phyloP scores from a whole-genome alignment of 2,797 vertebrate species.

The Eupleurogrammus muticus region DNA sequence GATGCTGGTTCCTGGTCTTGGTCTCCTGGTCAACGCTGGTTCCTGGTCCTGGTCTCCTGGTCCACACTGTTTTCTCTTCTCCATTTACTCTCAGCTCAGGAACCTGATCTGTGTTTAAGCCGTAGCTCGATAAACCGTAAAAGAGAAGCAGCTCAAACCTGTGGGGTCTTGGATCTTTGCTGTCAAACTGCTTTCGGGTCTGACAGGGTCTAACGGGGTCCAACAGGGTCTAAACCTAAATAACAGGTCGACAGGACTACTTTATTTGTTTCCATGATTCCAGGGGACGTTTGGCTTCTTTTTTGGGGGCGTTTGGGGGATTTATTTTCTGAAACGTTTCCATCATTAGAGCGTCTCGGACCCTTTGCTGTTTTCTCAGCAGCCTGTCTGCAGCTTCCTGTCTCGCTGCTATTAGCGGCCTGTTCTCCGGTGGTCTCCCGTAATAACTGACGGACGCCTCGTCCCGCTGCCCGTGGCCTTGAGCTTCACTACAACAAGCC shows the following conservation, averaged over 20 bases:
- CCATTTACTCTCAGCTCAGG: conserved; percentile 65
- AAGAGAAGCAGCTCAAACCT: conserved; percentile 79
- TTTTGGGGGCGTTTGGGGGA: conserved; percentile 13
- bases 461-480: conserved; percentile 87
- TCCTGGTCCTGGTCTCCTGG: too few species aligned
- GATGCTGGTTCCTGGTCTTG: too few species aligned
- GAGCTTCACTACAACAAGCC: conserved; percentile 78
- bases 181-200: conserved; percentile 67
- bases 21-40: conserved; percentile 4
- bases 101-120: conserved; percentile 83
- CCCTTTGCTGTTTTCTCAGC: too few species aligned
- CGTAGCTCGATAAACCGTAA: conserved; percentile 82
- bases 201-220: neutral
- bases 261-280: conserved; percentile 33
- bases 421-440: conserved; percentile 79
- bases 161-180: conserved; percentile 77
- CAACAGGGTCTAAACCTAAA: too few species aligned
- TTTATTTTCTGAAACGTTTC: conserved; percentile 27
- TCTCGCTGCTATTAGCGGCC: too few species aligned
- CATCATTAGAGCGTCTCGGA: too few species aligned
- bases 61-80: conserved; percentile 42
- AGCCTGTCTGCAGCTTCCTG: too few species aligned
- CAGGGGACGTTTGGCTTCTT: neutral
- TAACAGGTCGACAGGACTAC: conserved; percentile 23
- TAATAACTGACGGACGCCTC: conserved; percentile 89